phyloP scores from a whole-genome alignment of 2,113 vertebrate genomes.

The Emberiza fucata region DNA sequence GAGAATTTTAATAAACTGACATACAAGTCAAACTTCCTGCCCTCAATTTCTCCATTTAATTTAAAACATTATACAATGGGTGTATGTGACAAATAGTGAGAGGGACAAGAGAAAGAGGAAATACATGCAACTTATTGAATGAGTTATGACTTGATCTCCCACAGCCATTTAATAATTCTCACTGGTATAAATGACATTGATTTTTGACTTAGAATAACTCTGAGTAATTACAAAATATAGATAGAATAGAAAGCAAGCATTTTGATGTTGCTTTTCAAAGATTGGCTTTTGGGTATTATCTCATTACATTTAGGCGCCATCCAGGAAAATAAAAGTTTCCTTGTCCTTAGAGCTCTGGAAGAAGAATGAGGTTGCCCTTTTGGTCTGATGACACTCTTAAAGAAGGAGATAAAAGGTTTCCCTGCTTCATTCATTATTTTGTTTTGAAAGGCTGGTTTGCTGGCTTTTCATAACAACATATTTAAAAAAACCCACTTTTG shows the following conservation, averaged over 20 bases:
- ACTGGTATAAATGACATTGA: slow-evolving; percentile 15
- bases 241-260: neutral
- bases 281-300: neutral
- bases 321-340: slow-evolving; percentile 10
- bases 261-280: neutral
- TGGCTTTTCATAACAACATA: neutral
- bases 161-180: slow-evolving; percentile 18
- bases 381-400: neutral
- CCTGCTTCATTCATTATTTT: neutral
- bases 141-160: neutral
- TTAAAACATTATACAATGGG: neutral
- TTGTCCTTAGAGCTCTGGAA: neutral
- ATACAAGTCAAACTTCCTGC: neutral
- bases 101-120: neutral
- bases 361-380: slow-evolving; percentile 23
- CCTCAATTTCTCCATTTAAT: neutral
- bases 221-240: slow-evolving; percentile 6
- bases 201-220: slow-evolving; percentile 27
- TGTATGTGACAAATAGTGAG: neutral
- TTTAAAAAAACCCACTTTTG: neutral
- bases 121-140: neutral
- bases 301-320: neutral
- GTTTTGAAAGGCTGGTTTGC: neutral
- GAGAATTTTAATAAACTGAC: neutral
- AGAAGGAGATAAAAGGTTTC: neutral